A percentile compares a stretch with the other conserved stretches of the same genome.
phyloP scores from a whole-genome alignment of 2,888 invertebrate species.

The Clepsis dumicolana region DNA sequence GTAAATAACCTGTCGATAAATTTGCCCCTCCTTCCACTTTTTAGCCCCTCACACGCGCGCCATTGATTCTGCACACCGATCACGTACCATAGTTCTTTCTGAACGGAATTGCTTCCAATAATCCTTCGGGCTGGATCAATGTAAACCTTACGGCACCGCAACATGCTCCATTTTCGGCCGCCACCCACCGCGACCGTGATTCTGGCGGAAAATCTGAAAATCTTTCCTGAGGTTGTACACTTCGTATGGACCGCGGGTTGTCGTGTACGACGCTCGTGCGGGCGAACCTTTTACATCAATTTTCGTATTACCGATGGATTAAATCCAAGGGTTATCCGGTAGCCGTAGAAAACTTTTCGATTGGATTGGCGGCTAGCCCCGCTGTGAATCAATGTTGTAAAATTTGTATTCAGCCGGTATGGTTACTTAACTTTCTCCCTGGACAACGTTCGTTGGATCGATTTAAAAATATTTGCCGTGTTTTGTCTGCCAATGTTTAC shows the following conservation, averaged over 20 bases:
- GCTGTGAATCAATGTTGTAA: constrained; percentile 81
- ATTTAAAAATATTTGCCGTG: constrained; percentile 66
- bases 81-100: constrained; percentile 83
- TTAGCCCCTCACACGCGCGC: constrained; percentile 57
- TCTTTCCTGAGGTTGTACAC: constrained; percentile 65
- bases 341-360: constrained; percentile 74
- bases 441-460: constrained; percentile 67
- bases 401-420: constrained; percentile 80
- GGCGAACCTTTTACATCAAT: constrained; percentile 82
- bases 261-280: constrained; percentile 65
- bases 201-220: constrained; percentile 74
- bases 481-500: constrained; percentile 41
- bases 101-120: constrained; percentile 83
- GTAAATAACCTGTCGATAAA: constrained; percentile 71
- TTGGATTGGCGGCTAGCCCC: constrained; percentile 73
- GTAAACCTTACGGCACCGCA: constrained; percentile 72
- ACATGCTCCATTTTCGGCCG: constrained; percentile 74
- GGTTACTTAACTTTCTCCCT: constrained; percentile 68
- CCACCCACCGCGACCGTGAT: constrained; percentile 65
- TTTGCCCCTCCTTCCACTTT: constrained; percentile 58
- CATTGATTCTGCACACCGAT: constrained; percentile 62
- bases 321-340: constrained; percentile 77
- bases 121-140: constrained; percentile 72
- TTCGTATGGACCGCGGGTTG: constrained; percentile 73
- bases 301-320: constrained; percentile 86